phyloP scores from a whole-genome alignment of 2,797 vertebrate genomes.

The Anas bahamensis region DNA sequence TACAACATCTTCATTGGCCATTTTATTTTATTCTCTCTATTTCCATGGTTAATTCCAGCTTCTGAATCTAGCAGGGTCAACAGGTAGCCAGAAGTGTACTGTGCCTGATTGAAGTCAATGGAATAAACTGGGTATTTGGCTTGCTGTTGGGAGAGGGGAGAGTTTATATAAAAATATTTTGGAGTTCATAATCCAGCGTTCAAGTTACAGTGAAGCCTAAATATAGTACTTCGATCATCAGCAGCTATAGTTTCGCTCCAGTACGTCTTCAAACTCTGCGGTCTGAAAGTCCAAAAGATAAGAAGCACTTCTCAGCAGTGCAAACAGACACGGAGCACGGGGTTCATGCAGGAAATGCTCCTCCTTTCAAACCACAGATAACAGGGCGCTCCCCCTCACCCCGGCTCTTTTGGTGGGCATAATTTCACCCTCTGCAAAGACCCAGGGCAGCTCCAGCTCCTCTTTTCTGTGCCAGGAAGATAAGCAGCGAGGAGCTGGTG shows the following conservation, averaged over 20 bases:
- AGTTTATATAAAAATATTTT: conserved; percentile 28
- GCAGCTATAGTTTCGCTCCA: background rate
- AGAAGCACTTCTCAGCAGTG: conserved; percentile 50
- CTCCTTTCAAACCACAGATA: conserved; percentile 39
- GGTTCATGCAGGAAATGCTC: background rate
- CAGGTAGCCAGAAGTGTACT: background rate
- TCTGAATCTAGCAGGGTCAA: background rate
- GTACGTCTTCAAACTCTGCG: conserved; percentile 31
- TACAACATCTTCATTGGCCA: background rate
- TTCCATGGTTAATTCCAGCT: background rate
- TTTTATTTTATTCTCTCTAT: background rate
- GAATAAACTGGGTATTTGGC: background rate
- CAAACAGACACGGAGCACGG: background rate
- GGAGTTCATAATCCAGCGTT: background rate
- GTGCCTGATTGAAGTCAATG: background rate
- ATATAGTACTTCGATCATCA: conserved; percentile 19
- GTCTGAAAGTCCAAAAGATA: conserved; percentile 80
- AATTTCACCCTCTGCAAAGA: background rate
- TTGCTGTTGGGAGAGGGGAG: background rate
- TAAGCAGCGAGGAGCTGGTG: background rate
- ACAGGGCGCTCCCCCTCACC: background rate
- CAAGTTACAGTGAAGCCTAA: conserved; percentile 28
- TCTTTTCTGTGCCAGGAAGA: background rate
- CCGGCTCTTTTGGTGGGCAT: background rate
- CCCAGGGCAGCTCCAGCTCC: background rate